Base-by-base conservation (phyloP, 2,888 invertebrate species). In the Meiosimyza decipiens region DNA sequence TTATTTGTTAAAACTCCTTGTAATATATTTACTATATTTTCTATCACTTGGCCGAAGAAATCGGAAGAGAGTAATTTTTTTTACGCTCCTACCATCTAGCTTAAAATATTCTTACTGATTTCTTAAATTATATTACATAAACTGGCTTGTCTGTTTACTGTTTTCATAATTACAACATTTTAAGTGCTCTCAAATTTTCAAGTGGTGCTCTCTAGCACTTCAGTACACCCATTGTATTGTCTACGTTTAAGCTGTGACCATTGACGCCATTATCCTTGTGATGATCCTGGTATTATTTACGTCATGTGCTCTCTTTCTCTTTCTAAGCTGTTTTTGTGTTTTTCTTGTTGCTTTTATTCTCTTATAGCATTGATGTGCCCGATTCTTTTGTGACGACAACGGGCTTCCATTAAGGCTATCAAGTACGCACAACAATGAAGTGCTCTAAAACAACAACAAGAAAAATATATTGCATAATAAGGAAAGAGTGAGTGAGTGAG, bases 111-210 rank as follows among this genome's bases (percentile, higher is more conserved):
- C 28, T 28, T 28, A 3, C 4, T 28, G 4, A 2, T 28, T 28
- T 28, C 28, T 4, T 28, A 4, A 28, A 28, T 28, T 28, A 28
- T 28, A 1, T 3, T 28, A 28, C 28, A 28, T 28, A 28, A 28
- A 28, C 28, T 28, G 2, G 3, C 28, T 28, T 28, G 28, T 28
- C 28, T 40, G 40, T 40, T 40, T 40, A 40, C 40, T 40, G 28
- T 28, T 28, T 28, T 28, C 28, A 28, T 28, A 4, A 28, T 28
- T 28, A 28, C 40, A 40, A 9, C 40, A n/a, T 62, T 62, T 62
- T 15, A 62, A 62, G 60, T 62, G 60, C 60, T 62, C 60, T 62
- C 60, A 62, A 40, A n/a, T n/a, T n/a, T 62, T 62, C 40, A 28
- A n/a, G 60, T 62, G n/a, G 12, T 40, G 13, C 16, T n/a, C n/a